Evolutionary conservation across 2,888 invertebrate species (phyloP), one percentile per base, ranked within the genome.

Genomic region (Scaptomyza caliginosa): DNA sequence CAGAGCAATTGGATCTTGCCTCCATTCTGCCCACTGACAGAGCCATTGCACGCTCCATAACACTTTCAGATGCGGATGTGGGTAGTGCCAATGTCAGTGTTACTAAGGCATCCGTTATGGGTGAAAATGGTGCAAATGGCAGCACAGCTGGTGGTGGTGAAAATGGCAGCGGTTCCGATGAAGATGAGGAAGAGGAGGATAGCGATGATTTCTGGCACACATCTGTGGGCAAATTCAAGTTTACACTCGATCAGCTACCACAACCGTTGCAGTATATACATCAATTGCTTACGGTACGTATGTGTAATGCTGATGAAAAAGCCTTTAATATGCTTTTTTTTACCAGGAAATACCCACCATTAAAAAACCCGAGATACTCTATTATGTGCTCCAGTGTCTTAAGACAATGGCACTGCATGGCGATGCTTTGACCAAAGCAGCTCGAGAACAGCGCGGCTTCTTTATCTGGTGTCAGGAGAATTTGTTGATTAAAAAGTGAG

Each of bases 391-490:
- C 55, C 96, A 97, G 87, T 97, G 98, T 74, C 92, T 99, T 24
- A 97, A 98, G 91, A 95, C 97, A 59, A 93, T 99, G 88, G 95
- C 97, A 57, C 93, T 99, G 21, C 97, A 99, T 89, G 98, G 98
- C 0, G 99, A 99, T 90, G 97, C 98, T n/a, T 93, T 97, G 74
- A 94, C 94, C 13, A 95, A 95, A 88, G 96, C 96, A 0, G 94
- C 97, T 0, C 95, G 96, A 63, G 98, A 98, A 83, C 96, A 99
- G 88, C 93, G 96, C 77, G 96, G 97, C 52, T 96, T 98, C 91
- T 95, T 99, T 63, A 97, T 98, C 79, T 98, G 98, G 97, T 97
- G 97, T 75, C 98, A 99, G 90, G 98, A 98, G 91, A 98, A 98
- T 91, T 92, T 98, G 32, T 93, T 99, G 3, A 97, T 99, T 67